A percentile compares a stretch with the other conserved stretches of the same genome.
Conservation (phyloP, 2,797 vertebrate genomes). For the Rachycentron canadum region DNA sequence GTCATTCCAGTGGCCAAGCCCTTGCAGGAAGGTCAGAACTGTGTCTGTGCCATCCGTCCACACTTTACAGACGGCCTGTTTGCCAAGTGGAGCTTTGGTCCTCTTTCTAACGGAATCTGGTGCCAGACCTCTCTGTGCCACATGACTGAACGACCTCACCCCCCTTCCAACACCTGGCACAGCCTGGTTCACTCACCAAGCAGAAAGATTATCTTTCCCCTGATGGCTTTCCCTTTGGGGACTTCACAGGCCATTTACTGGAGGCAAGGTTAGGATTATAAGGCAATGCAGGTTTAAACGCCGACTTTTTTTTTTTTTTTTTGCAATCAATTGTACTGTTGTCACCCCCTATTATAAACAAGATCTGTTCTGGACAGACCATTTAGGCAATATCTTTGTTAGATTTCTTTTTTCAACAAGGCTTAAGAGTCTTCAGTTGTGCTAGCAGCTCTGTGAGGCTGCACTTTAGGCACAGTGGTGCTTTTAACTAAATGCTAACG, state of each 20-base stretch:
- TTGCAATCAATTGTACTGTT: conserved; percentile 5
- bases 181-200: conserved; percentile 52
- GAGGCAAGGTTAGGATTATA: conserved; percentile 32
- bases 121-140: conserved; percentile 66
- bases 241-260: conserved; percentile 58
- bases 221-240: conserved; percentile 37
- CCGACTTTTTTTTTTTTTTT: conserved; percentile 8
- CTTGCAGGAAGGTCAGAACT: conserved; percentile 78
- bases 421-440: not conserved
- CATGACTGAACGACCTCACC: conserved; percentile 61
- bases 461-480: not conserved
- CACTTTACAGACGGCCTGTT: conserved; percentile 38
- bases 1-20: conserved; percentile 68
- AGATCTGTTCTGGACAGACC: not conserved
- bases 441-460: not conserved
- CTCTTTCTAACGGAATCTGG: conserved; percentile 47
- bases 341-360: conserved; percentile 1
- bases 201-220: conserved; percentile 53
- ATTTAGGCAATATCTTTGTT: not conserved
- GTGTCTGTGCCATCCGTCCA: conserved; percentile 60
- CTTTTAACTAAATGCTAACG: not conserved
- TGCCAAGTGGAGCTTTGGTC: conserved; percentile 62
- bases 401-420: not conserved
- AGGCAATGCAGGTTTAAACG: conserved; percentile 42
- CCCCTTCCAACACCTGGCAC: conserved; percentile 67